A percentile compares a stretch with the other conserved stretches of the same genome.
Conservation (phyloP, 2,113 vertebrate genomes). For the Apeltes quadracus region DNA sequence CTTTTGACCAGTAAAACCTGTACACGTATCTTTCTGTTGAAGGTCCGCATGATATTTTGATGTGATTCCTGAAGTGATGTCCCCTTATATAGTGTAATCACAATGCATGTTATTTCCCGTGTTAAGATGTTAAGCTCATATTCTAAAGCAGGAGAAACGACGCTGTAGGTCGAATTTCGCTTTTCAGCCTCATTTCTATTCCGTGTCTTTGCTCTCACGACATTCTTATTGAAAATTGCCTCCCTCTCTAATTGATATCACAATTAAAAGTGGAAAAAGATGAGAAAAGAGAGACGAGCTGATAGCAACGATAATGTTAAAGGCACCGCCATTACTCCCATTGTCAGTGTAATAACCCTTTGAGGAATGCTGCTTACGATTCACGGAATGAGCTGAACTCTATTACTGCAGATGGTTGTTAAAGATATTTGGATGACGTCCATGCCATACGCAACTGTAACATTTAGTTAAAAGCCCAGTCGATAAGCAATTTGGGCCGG, state of each 20-base stretch:
- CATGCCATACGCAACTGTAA: slow-evolving; percentile 50
- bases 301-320: slow-evolving; percentile 53
- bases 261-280: slow-evolving; percentile 47
- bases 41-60: neutral
- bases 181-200: slow-evolving; percentile 24
- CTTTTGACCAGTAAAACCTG: neutral
- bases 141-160: too few species aligned
- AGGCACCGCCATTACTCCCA: slow-evolving; percentile 50
- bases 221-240: slow-evolving; percentile 58
- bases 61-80: neutral
- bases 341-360: slow-evolving; percentile 54
- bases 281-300: slow-evolving; percentile 36
- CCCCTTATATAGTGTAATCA: neutral
- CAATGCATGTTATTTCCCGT: neutral
- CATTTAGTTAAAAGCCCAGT: slow-evolving; percentile 72
- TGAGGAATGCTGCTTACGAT: slow-evolving; percentile 51
- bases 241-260: slow-evolving; percentile 57
- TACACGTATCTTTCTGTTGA: neutral
- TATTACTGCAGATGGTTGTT: slow-evolving; percentile 50
- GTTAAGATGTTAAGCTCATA: neutral
- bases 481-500: slow-evolving; percentile 71
- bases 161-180: slow-evolving; percentile 11
- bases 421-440: slow-evolving; percentile 66
- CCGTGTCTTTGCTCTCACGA: slow-evolving; percentile 43
- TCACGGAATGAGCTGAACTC: slow-evolving; percentile 45